Evolutionary conservation across 2,888 invertebrate genomes (phyloP).

Genomic region (Neoaliturus tenellus): DNA sequence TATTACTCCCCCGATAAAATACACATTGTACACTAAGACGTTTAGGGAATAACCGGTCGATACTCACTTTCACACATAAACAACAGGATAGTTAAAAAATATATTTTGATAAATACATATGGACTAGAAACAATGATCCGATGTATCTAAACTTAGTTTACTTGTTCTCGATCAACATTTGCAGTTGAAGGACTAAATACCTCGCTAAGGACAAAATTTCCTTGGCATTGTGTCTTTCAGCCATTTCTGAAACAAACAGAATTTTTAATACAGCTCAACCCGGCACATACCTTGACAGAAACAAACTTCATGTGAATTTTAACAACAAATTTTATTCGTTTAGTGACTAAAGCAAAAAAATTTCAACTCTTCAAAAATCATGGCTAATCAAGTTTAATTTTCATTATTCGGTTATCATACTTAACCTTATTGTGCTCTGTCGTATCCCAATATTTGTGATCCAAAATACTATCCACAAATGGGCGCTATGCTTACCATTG

Average conservation of each 20-base stretch:
- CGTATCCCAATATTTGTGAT: too few relatives aligned
- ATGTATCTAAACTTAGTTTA: slow-evolving; percentile 72
- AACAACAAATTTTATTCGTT: too few relatives aligned
- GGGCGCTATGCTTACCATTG: slow-evolving; percentile 93
- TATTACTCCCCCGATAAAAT: slow-evolving; percentile 27
- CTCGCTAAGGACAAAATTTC: slow-evolving; percentile 89
- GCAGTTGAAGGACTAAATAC: slow-evolving; percentile 91
- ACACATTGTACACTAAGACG: slow-evolving; percentile 25
- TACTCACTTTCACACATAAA: slow-evolving; percentile 18
- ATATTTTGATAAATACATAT: slow-evolving; percentile 37
- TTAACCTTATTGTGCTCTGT: too few relatives aligned
- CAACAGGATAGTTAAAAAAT: slow-evolving; percentile 45
- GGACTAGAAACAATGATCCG: slow-evolving; percentile 39
- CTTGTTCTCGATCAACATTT: slow-evolving; percentile 95
- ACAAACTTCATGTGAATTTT: too few relatives aligned
- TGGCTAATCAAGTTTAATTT: too few relatives aligned
- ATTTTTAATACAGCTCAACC: background rate
- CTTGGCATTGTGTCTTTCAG: slow-evolving; percentile 93
- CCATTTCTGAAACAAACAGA: slow-evolving; percentile 88
- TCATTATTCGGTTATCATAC: too few relatives aligned
- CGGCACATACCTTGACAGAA: slow-evolving; percentile 16
- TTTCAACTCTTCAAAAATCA: too few relatives aligned
- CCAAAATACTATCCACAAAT: too few relatives aligned
- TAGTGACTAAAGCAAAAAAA: too few relatives aligned
- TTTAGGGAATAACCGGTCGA: slow-evolving; percentile 6